Percentiles rank a stretch among this genome's conserved stretches.
phyloP scores from a whole-genome alignment of 2,888 invertebrate species.

The Subacronicta megacephala region DNA sequence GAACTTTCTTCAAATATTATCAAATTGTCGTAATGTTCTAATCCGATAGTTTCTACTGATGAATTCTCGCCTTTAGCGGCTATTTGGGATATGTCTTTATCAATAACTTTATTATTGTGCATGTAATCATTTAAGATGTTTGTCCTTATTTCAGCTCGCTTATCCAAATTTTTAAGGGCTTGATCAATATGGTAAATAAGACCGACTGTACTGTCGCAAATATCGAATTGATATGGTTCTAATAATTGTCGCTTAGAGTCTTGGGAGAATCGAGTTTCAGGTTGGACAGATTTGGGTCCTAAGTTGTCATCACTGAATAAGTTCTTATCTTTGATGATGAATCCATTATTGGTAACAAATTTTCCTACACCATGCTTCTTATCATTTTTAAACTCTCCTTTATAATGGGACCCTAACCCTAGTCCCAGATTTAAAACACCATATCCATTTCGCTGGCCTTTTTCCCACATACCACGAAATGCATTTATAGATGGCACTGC shows the following conservation, averaged over 20 bases:
- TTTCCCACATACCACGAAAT: slow-evolving; percentile 89
- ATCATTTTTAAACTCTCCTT: slow-evolving; percentile 88
- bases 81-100: slow-evolving; percentile 31
- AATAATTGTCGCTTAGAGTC: slow-evolving; percentile 47
- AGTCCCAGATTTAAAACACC: slow-evolving; percentile 86
- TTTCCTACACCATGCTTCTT: slow-evolving; percentile 89
- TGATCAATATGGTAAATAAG: slow-evolving; percentile 82
- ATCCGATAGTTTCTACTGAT: slow-evolving; percentile 20
- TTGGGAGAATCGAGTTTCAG: slow-evolving; percentile 26
- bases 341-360: slow-evolving; percentile 89
- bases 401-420: slow-evolving; percentile 87
- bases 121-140: slow-evolving; percentile 73
- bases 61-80: slow-evolving; percentile 44
- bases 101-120: slow-evolving; percentile 66
- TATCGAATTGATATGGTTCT: slow-evolving; percentile 70
- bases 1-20: slow-evolving; percentile 82
- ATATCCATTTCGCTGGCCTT: slow-evolving; percentile 86
- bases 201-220: slow-evolving; percentile 79
- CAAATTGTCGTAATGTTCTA: slow-evolving; percentile 61
- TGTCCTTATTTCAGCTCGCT: slow-evolving; percentile 65
- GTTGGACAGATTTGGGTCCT: slow-evolving; percentile 57
- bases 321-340: slow-evolving; percentile 80
- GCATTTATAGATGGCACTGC: slow-evolving; percentile 85
- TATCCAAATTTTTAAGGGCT: slow-evolving; percentile 77
- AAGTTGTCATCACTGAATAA: slow-evolving; percentile 88